Percentiles rank a stretch among this genome's conserved stretches.
These are phyloP conservation scores for Falco rusticolus DNA, from an alignment of 2,797 vertebrate genomes.

Conservation along the genomic window DNA sequence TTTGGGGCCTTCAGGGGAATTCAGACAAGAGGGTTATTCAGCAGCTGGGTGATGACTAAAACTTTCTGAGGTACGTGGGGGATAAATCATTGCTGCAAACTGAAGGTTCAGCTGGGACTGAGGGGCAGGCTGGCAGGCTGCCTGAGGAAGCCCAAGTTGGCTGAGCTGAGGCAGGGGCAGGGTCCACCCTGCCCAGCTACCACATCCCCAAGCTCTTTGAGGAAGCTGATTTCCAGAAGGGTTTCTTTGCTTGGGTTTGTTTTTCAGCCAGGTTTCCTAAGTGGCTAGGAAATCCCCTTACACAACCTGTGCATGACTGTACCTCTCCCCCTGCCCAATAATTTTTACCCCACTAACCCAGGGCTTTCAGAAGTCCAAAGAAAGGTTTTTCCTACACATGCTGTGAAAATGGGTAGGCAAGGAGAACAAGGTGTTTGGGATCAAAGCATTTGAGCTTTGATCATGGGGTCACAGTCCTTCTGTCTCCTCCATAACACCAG, in stretches of 20 bases:
- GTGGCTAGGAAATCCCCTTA: not conserved
- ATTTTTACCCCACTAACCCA: not conserved
- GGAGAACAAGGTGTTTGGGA: not conserved
- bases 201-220: not conserved
- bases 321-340: not conserved
- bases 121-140: not conserved
- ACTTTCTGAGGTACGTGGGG: slow-evolving; percentile 16
- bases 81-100: slow-evolving; percentile 21
- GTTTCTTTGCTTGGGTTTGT: not conserved
- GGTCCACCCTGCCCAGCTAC: not conserved
- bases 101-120: not conserved
- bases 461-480: not conserved
- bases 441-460: not conserved
- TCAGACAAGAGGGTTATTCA: slow-evolving; percentile 50
- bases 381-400: not conserved
- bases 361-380: not conserved
- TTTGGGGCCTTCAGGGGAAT: slow-evolving; percentile 15
- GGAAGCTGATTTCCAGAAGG: not conserved
- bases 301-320: not conserved
- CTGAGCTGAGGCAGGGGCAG: not conserved
- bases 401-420: not conserved
- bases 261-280: not conserved
- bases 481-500: not conserved
- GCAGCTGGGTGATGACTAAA: slow-evolving; percentile 45
- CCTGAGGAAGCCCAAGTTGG: not conserved